Percentiles rank a stretch among this genome's conserved stretches.
Evolutionary conservation across 1,140 invertebrate species (phyloP).

Genomic region (Armadillidium nasatum): DNA sequence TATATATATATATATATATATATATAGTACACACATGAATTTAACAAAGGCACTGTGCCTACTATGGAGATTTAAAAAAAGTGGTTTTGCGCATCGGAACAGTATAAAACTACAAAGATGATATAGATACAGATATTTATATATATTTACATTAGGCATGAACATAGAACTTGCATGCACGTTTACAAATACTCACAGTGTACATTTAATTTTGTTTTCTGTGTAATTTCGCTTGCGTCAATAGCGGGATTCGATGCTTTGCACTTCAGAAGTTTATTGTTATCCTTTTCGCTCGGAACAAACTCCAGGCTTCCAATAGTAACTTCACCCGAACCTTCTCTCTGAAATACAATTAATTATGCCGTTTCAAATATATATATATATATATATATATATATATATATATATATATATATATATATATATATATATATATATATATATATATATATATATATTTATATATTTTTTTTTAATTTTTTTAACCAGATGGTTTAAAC

Average conservation of each 20-base stretch:
- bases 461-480: neutral
- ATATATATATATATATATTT: neutral
- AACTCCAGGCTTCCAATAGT: neutral
- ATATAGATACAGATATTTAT: too few relatives aligned
- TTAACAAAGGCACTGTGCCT: too few relatives aligned
- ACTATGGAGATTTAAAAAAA: too few relatives aligned
- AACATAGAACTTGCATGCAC: too few relatives aligned
- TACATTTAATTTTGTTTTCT: neutral
- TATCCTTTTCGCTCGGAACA: neutral
- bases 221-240: neutral
- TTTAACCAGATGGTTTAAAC: too few relatives aligned
- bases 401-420: conserved; percentile 13
- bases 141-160: too few relatives aligned
- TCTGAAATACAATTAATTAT: too few relatives aligned
- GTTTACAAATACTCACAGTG: neutral
- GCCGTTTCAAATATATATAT: conserved; percentile 17
- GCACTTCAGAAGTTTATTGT: neutral
- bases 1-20: too few relatives aligned
- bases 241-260: neutral
- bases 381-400: conserved; percentile 5
- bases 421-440: conserved; percentile 20
- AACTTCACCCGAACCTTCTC: neutral
- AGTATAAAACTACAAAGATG: too few relatives aligned
- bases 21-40: too few relatives aligned
- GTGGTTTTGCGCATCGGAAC: too few relatives aligned